Evolutionary conservation across 2,888 invertebrate species (phyloP).

Genomic region (Bombylius major): DNA sequence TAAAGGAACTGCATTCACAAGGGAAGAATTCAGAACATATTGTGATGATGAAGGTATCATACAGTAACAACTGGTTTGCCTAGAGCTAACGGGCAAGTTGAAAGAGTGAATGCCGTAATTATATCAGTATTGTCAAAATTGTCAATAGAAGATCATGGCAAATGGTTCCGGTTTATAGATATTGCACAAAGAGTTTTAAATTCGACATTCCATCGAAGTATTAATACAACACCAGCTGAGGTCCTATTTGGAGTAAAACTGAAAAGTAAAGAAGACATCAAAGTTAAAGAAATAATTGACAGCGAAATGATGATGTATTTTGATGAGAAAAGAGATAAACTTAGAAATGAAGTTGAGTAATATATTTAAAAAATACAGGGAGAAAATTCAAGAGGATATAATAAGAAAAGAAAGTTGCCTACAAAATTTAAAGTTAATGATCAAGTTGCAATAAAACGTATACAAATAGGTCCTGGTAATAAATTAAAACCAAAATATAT

Average conservation of each 20-base stretch:
- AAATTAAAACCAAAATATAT: neutral
- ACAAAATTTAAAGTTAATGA: neutral
- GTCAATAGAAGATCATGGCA: neutral
- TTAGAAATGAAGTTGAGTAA: neutral
- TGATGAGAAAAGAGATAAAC: neutral
- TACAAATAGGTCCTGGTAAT: neutral
- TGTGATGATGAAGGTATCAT: conserved; percentile 22
- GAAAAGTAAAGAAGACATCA: neutral
- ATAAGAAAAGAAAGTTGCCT: neutral
- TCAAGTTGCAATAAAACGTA: neutral
- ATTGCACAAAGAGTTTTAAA: conserved; percentile 16
- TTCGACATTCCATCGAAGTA: conserved; percentile 4
- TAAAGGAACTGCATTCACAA: conserved; percentile 25
- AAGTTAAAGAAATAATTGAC: neutral
- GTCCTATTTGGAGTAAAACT: neutral
- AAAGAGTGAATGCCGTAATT: neutral
- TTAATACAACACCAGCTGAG: neutral
- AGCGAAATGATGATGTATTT: neutral
- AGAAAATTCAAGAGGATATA: neutral
- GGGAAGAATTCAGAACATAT: conserved; percentile 23
- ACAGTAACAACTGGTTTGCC: conserved; percentile 10
- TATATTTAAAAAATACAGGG: neutral
- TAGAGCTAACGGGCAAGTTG: conserved; percentile 10
- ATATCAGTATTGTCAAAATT: neutral
- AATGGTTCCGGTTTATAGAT: neutral